phyloP scores from a whole-genome alignment of 2,113 vertebrate genomes.

The Myocastor coypus region DNA sequence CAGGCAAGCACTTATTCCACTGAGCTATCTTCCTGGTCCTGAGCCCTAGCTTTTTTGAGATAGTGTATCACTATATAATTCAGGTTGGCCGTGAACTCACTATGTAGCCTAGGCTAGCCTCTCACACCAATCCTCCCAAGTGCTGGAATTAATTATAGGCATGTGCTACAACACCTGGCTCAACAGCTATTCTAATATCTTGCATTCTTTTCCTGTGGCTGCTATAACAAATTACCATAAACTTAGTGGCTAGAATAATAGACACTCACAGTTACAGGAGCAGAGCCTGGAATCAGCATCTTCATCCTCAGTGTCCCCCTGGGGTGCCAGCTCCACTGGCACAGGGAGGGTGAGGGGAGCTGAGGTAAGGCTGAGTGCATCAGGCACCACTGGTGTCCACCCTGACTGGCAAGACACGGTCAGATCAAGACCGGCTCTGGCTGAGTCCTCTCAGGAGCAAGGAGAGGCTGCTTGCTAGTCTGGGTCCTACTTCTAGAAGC shows the following conservation, averaged over 20 bases:
- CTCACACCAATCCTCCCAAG: background rate
- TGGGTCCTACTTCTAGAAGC: background rate
- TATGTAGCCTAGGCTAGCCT: background rate
- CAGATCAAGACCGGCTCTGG: background rate
- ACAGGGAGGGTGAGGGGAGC: background rate
- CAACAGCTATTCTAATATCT: background rate
- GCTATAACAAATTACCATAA: background rate
- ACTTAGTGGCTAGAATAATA: background rate
- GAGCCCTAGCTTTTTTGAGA: background rate
- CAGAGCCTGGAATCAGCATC: background rate
- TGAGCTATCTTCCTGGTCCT: too few species aligned
- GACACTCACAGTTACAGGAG: background rate
- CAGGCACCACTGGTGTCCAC: background rate
- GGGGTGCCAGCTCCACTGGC: rapidly evolving
- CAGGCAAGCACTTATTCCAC: too few species aligned
- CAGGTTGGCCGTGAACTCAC: background rate
- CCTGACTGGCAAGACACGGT: too few species aligned
- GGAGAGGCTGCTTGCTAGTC: background rate
- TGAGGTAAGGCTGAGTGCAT: background rate
- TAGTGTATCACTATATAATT: background rate
- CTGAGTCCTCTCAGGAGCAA: background rate
- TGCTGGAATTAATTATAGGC: background rate
- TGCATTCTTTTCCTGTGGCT: background rate
- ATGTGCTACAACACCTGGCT: background rate
- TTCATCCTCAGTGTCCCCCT: background rate